These are phyloP conservation scores for Sminthurides aquaticus DNA, from an alignment of 2,888 invertebrate species.

Conservation along the genomic window DNA sequence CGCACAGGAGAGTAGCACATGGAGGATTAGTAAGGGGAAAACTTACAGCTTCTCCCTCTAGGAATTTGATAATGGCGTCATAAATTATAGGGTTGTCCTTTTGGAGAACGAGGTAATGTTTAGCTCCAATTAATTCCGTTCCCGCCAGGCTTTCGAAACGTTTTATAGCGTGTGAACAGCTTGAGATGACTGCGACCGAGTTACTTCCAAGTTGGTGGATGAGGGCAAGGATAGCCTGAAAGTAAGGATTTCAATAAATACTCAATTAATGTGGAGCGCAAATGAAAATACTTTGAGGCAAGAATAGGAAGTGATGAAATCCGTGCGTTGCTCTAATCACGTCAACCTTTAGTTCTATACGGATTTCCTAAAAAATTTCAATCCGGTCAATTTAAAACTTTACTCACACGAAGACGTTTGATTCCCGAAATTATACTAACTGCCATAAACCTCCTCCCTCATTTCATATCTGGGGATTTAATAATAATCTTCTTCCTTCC, in stretches of 20 bases:
- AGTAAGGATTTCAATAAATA: conserved; percentile 10
- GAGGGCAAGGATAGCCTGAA: conserved; percentile 44
- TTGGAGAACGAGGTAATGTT: conserved; percentile 40
- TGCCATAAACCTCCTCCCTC: too few species aligned
- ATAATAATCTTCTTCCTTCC: too few species aligned
- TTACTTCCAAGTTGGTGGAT: conserved; percentile 43
- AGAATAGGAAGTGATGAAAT: neutral
- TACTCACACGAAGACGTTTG: too few species aligned
- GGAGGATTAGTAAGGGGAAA: too few species aligned
- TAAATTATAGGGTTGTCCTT: conserved; percentile 42
- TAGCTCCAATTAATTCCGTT: conserved; percentile 39
- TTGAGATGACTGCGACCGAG: conserved; percentile 44
- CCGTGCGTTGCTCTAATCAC: too few species aligned
- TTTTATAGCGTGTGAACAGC: conserved; percentile 43
- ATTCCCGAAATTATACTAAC: too few species aligned
- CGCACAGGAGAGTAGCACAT: too few species aligned
- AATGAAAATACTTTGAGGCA: neutral
- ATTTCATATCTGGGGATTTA: too few species aligned
- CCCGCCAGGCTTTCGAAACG: conserved; percentile 41
- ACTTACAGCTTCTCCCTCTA: conserved; percentile 42
- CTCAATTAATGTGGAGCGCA: too few species aligned
- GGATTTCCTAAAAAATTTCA: too few species aligned
- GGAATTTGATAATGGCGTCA: conserved; percentile 42
- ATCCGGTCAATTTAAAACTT: too few species aligned
- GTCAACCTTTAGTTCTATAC: too few species aligned